Percentiles rank a stretch among this genome's conserved stretches.
Evolutionary conservation across 2,113 vertebrate species (phyloP).

Genomic region (Sander vitreus): DNA sequence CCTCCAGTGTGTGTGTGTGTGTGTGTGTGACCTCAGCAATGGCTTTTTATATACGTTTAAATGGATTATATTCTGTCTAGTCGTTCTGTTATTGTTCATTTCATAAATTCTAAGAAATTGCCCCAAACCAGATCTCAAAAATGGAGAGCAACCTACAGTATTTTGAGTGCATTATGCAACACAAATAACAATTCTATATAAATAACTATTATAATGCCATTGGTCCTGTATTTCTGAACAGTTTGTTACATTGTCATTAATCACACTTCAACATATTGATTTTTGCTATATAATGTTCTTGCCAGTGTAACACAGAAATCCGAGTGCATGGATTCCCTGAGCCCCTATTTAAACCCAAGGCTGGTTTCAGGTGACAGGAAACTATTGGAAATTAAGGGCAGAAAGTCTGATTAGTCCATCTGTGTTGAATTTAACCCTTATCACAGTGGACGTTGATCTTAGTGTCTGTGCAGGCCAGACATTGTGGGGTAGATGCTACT

Average conservation of each 20-base stretch:
- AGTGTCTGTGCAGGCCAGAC: slow-evolving; percentile 65
- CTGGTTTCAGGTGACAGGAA: slow-evolving; percentile 74
- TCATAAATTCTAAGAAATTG: not conserved
- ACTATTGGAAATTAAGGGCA: slow-evolving; percentile 68
- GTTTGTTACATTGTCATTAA: not conserved
- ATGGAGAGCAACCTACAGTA: not conserved
- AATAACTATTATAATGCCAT: not conserved
- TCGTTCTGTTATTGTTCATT: not conserved
- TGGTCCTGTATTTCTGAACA: not conserved
- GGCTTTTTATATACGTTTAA: not conserved
- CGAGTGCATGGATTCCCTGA: not conserved
- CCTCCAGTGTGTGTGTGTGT: not conserved
- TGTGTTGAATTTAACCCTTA: slow-evolving; percentile 79
- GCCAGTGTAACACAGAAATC: not conserved
- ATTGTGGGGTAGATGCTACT: slow-evolving; percentile 55
- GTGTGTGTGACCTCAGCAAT: not conserved
- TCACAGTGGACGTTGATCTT: slow-evolving; percentile 65
- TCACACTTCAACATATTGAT: not conserved
- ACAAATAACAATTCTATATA: not conserved
- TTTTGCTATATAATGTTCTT: not conserved
- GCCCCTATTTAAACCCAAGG: slow-evolving; percentile 41
- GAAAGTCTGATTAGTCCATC: slow-evolving; percentile 78
- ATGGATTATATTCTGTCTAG: not conserved
- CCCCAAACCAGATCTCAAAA: not conserved
- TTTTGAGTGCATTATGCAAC: not conserved